phyloP scores from a whole-genome alignment of 2,797 vertebrate species.

The Sebastes aleutianus region DNA sequence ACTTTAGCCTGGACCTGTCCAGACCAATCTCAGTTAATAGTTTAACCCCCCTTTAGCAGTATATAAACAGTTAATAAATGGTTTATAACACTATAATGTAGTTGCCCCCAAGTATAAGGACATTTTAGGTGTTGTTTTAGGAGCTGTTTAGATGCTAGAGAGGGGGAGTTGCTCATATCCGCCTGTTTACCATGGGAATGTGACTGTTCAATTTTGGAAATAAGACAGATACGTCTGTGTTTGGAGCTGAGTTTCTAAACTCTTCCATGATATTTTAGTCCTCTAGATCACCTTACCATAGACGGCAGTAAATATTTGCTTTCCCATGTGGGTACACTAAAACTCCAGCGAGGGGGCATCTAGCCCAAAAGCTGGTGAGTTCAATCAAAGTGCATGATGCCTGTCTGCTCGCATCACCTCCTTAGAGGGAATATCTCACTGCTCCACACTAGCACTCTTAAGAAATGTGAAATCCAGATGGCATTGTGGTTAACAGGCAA shows the following conservation, averaged over 20 bases:
- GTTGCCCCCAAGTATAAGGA: not conserved
- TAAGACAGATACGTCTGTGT: not conserved
- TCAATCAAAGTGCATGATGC: conserved; percentile 25
- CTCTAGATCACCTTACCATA: not conserved
- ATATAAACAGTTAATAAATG: not conserved
- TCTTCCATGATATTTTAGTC: not conserved
- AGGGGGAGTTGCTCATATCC: not conserved
- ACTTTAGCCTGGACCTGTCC: not conserved
- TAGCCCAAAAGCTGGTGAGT: conserved; percentile 17
- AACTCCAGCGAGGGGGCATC: conserved; percentile 1
- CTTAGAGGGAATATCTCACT: conserved; percentile 4
- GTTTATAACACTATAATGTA: not conserved
- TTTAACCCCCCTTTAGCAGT: not conserved
- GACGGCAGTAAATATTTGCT: not conserved
- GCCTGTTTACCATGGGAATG: not conserved
- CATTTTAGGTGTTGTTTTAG: not conserved
- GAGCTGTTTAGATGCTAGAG: not conserved
- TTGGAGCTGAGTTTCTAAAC: not conserved
- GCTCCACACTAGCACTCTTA: conserved; percentile 4
- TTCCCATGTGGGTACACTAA: conserved; percentile 11
- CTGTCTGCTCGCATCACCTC: conserved; percentile 30
- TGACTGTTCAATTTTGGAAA: not conserved
- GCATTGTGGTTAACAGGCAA: conserved; percentile 20
- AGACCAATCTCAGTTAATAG: not conserved
- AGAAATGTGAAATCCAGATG: conserved; percentile 36